Conservation (phyloP, 2,888 invertebrate genomes). For the Brassicogethes aeneus region DNA sequence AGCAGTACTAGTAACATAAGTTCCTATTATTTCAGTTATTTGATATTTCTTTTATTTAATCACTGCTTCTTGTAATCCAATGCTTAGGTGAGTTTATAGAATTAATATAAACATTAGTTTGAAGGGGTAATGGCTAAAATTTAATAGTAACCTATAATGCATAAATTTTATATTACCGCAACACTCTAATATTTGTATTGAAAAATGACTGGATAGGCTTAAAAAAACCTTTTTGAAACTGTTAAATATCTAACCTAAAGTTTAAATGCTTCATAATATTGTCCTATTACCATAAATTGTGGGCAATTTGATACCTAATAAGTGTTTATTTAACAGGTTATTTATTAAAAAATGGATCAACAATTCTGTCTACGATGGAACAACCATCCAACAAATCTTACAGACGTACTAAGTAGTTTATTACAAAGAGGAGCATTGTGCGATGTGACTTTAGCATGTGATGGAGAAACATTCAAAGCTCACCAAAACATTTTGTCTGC, state of each 20-base stretch:
- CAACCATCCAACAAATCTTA: slow-evolving; percentile 86
- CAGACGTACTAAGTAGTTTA: slow-evolving; percentile 80
- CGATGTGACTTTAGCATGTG: slow-evolving; percentile 88
- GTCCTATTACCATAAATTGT: too few relatives aligned
- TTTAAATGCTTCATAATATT: too few relatives aligned
- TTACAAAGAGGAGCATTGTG: slow-evolving; percentile 83
- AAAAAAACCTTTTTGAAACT: too few relatives aligned
- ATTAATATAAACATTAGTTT: too few relatives aligned
- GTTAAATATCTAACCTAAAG: too few relatives aligned
- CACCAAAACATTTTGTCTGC: slow-evolving; percentile 90
- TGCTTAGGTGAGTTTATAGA: too few relatives aligned
- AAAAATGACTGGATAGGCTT: too few relatives aligned
- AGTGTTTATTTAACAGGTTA: slow-evolving; percentile 8
- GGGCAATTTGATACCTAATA: too few relatives aligned
- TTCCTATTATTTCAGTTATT: slow-evolving; percentile 2
- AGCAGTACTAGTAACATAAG: slow-evolving; percentile 19
- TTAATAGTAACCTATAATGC: too few relatives aligned
- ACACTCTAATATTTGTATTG: too few relatives aligned
- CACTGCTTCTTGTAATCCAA: not conserved
- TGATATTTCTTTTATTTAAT: not conserved
- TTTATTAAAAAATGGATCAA: slow-evolving; percentile 45
- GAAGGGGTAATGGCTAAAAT: too few relatives aligned
- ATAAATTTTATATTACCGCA: too few relatives aligned
- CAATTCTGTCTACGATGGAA: slow-evolving; percentile 93
- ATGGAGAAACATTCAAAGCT: slow-evolving; percentile 84